Evolutionary conservation across 2,888 invertebrate genomes (phyloP), one percentile per base, ranked within the genome.

Genomic region (Sinopyrophorus schimmeli): DNA sequence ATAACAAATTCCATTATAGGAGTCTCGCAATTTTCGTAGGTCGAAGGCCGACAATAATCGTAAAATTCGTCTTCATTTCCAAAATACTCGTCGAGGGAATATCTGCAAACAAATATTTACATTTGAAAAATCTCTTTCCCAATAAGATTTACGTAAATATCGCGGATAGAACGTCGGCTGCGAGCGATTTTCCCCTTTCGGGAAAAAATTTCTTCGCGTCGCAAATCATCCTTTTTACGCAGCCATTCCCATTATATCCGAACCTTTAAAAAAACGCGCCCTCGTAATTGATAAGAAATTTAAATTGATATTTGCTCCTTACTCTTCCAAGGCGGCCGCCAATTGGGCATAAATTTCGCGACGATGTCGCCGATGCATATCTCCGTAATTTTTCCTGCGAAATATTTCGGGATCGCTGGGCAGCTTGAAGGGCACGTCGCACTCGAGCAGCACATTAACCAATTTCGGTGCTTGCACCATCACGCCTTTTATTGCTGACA

Each of bases 201-300:
- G 78, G 78, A 39, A 84, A 68, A 60, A 79, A 71, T 50, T 73
- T 71, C 44, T 76, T 77, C 3, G 82, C 78, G 63, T 88, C 87
- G 63, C 88, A 88, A 48, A 88, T 79, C 48, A 82, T 80, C 58
- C 82, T 77, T 62, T 84, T 75, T 35, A 87, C 70, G 66, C 88
- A 88, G 10, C 76, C 72, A 17, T 75, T 76, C 1, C 84, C 84
- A 55, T 84, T 78, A n/a, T 83, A 65, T 30, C 81, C 81, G 61
- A 77, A 76, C 37, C 85, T 85, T 68, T 55, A 78, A 78, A 42
- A 47, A 47, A 17, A 47, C 18, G 39, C 14, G 5, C 10, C 5
- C 35, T 32, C 20, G 21, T 15, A 26, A n/a, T 24, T 23, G 14
- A 32, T 6, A 20, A 5, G 9, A 28, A 32, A 16, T 7, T 14